Evolutionary conservation across 1,140 invertebrate species (phyloP).

Genomic region (Solenopsis invicta): DNA sequence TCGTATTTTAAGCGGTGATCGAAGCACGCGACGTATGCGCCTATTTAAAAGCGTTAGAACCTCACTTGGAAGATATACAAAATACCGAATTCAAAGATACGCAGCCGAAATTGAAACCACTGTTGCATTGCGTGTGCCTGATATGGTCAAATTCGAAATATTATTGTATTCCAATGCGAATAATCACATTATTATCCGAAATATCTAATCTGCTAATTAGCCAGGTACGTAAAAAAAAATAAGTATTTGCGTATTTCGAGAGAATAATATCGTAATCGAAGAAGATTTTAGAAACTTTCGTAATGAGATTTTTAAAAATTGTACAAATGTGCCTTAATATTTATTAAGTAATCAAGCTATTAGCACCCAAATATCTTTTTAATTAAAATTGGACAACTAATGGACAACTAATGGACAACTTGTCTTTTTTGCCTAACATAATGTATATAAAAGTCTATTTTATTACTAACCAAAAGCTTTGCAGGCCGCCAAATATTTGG

Average conservation of each 20-base stretch:
- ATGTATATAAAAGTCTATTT: not conserved
- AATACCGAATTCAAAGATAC: constrained; percentile 90
- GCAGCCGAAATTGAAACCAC: constrained; percentile 88
- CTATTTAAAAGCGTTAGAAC: constrained; percentile 89
- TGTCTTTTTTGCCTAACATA: not conserved
- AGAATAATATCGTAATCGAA: not conserved
- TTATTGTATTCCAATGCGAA: constrained; percentile 92
- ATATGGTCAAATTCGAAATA: constrained; percentile 95
- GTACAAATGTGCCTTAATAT: not conserved
- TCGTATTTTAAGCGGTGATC: constrained; percentile 79
- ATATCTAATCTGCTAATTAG: constrained; percentile 93
- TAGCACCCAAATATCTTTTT: not conserved
- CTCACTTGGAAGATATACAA: constrained; percentile 91
- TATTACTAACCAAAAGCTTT: constrained; percentile 26
- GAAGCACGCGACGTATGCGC: constrained; percentile 91
- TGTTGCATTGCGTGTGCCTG: constrained; percentile 92
- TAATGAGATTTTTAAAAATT: not conserved
- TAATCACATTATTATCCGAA: constrained; percentile 91
- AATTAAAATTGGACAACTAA: not conserved
- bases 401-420: not conserved
- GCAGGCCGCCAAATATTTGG: constrained; percentile 80
- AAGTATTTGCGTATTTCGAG: constrained; percentile 39
- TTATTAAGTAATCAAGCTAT: not conserved
- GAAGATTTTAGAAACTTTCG: not conserved
- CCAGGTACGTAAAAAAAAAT: constrained; percentile 85